Evolutionary conservation across 2,888 invertebrate genomes (phyloP).

Genomic region (Petrophora chlorosata): DNA sequence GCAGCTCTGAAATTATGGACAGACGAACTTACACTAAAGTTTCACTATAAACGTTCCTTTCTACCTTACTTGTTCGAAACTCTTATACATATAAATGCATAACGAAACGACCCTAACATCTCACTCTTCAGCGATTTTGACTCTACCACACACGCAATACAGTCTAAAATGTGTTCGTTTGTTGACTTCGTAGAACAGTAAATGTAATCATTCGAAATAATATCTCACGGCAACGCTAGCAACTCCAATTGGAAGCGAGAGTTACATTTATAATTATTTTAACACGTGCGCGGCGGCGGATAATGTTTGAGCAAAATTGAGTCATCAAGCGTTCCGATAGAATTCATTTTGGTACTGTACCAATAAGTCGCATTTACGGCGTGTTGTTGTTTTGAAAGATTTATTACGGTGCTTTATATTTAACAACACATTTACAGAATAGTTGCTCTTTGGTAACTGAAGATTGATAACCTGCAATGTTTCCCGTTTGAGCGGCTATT

Average conservation of each 20-base stretch:
- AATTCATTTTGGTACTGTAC: not conserved
- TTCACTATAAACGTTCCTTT: too few relatives aligned
- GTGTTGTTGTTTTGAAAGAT: not conserved
- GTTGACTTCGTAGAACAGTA: conserved; percentile 5
- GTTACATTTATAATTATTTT: conserved; percentile 20
- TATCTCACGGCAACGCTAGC: conserved; percentile 24
- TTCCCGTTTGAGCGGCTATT: too few relatives aligned
- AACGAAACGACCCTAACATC: too few relatives aligned
- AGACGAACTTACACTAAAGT: too few relatives aligned
- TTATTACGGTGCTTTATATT: too few relatives aligned
- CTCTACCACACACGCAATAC: conserved; percentile 1
- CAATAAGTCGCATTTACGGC: not conserved
- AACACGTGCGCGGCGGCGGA: not conserved
- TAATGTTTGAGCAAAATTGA: not conserved
- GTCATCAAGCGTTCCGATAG: not conserved
- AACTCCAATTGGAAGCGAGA: conserved; percentile 19
- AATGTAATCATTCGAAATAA: conserved; percentile 22
- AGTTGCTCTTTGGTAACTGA: too few relatives aligned
- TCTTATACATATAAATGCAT: too few relatives aligned
- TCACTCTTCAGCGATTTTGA: not conserved
- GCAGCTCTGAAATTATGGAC: too few relatives aligned
- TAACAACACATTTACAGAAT: too few relatives aligned
- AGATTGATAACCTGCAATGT: too few relatives aligned
- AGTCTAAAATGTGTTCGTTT: conserved; percentile 1
- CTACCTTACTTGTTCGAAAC: too few relatives aligned